Base-by-base conservation (phyloP, 2,113 vertebrate genomes). In the Phaethon lepturus region DNA sequence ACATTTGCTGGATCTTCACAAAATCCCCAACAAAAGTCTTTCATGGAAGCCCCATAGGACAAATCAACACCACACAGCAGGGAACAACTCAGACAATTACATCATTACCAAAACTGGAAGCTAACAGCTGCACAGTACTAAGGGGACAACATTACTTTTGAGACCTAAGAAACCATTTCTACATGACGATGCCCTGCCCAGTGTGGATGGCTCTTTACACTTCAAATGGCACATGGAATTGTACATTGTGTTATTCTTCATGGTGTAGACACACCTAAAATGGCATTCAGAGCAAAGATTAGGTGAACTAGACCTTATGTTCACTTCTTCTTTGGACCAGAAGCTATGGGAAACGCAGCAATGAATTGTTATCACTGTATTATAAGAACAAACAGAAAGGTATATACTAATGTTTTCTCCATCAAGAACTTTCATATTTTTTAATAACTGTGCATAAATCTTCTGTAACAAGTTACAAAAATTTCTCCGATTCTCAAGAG, bases 251-350 rank as follows among this genome's bases (percentile, higher is more conserved):
- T 9, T 38, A 38, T 60, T 81, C 35, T 77, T 13, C 42, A 59
- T 10, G 19, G 49, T 19, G 10, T 17, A 81, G 33, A 25, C 60
- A 63, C 8, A 33, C 4, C 8, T 58, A 40, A 90, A 86, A 16
- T 11, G 15, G 7, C 56, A 59, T 63, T 76, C 38, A 68, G 19
- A 82, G 20, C n/a, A 75, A 88, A 58, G 20, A 83, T 25, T 29
- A 5, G 0, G 13, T 17, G 12, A 40, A 52, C 67, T 13, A 3
- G 20, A 74, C 7, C 14, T 13, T 59, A 33, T 3, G 2, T 14
- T 83, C 67, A 69, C 10, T 12, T 64, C 25, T 23, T 79, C 29
- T 29, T 38, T 82, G 25, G 23, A 72, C 20, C 49, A 86, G 71
- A 72, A 33, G 3, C 11, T 52, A 12, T 17, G 5, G 33, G 40